phyloP scores from a whole-genome alignment of 1,140 invertebrate genomes.

The Drosophila aff. region DNA sequence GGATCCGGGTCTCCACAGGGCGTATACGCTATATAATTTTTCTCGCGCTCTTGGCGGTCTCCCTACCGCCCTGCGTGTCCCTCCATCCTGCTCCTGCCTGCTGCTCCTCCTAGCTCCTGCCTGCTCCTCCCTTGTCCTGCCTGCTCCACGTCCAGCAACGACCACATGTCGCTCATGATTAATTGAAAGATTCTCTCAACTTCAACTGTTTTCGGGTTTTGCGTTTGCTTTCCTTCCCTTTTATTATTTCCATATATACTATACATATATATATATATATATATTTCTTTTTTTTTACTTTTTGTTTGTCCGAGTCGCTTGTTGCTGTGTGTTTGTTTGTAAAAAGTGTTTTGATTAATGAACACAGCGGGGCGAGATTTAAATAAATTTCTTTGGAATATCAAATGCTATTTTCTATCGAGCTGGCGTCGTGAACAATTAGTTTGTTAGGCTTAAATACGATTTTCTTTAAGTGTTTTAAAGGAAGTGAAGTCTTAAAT shows the following conservation, averaged over 20 bases:
- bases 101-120: neutral
- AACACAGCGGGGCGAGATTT: slow-evolving; percentile 35
- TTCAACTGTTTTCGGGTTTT: slow-evolving; percentile 61
- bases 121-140: neutral
- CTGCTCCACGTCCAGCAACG: slow-evolving; percentile 30
- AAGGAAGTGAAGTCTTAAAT: neutral
- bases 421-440: slow-evolving; percentile 20
- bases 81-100: neutral
- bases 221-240: slow-evolving; percentile 20
- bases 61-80: neutral
- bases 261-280: slow-evolving; percentile 4
- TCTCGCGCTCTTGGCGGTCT: slow-evolving; percentile 70
- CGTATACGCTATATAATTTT: slow-evolving; percentile 77
- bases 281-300: neutral
- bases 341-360: slow-evolving; percentile 57
- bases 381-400: slow-evolving; percentile 39
- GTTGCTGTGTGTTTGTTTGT: slow-evolving; percentile 14
- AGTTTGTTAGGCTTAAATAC: neutral
- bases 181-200: slow-evolving; percentile 77
- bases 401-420: slow-evolving; percentile 8
- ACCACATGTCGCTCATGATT: slow-evolving; percentile 82
- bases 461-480: neutral
- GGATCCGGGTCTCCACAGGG: slow-evolving; percentile 28
- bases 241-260: slow-evolving; percentile 1
- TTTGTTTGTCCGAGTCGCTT: neutral